phyloP scores from a whole-genome alignment of 1,140 invertebrate genomes.

The Drosophila carrolli region DNA sequence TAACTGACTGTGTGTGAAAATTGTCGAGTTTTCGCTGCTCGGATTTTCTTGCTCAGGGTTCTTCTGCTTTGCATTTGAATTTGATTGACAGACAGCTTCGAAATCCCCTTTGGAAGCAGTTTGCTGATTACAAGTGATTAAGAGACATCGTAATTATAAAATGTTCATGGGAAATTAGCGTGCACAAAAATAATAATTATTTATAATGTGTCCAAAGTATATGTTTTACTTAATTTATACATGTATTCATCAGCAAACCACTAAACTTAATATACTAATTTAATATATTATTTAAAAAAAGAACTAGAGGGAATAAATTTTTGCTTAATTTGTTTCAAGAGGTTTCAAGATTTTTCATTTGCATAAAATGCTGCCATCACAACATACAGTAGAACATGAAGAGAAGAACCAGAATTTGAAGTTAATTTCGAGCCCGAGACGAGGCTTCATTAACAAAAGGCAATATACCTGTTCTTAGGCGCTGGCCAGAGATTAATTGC shows the following conservation, averaged over 20 bases:
- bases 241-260: slow-evolving; percentile 47
- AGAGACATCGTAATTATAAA: slow-evolving; percentile 27
- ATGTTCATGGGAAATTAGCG: slow-evolving; percentile 40
- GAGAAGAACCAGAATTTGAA: slow-evolving; percentile 33
- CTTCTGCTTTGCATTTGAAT: slow-evolving; percentile 5
- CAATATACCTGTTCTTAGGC: slow-evolving; percentile 67
- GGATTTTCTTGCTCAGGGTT: slow-evolving; percentile 23
- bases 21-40: slow-evolving; percentile 14
- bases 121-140: slow-evolving; percentile 36
- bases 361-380: slow-evolving; percentile 63
- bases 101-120: slow-evolving; percentile 39
- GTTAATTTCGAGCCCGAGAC: slow-evolving; percentile 29
- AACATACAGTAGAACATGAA: slow-evolving; percentile 36
- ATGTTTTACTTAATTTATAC: slow-evolving; percentile 13
- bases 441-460: slow-evolving; percentile 70
- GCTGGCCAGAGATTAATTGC: slow-evolving; percentile 68
- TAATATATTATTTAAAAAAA: slow-evolving; percentile 33
- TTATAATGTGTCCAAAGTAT: slow-evolving; percentile 9
- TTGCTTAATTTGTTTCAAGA: slow-evolving; percentile 71
- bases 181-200: slow-evolving; percentile 10
- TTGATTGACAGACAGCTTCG: slow-evolving; percentile 34
- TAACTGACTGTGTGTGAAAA: slow-evolving; percentile 27
- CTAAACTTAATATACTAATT: slow-evolving; percentile 54
- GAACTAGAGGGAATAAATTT: slow-evolving; percentile 56
- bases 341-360: slow-evolving; percentile 75